These are phyloP conservation scores for Phyto melanocephala DNA, from an alignment of 2,888 invertebrate genomes.

Conservation along the genomic window DNA sequence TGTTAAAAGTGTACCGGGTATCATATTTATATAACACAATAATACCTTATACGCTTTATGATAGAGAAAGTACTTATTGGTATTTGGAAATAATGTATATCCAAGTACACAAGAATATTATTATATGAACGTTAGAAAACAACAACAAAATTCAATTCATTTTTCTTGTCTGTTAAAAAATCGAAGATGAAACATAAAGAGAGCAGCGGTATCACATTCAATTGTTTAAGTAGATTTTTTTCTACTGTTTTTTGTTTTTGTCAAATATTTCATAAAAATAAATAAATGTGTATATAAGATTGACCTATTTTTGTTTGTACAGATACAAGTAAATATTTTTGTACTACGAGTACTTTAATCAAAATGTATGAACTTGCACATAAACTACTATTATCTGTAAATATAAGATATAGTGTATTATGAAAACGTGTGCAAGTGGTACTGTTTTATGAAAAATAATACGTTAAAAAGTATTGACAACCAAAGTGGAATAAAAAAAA, in stretches of 20 bases:
- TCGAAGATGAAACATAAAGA: too few species aligned
- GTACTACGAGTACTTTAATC: conserved; percentile 5
- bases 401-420: too few species aligned
- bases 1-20: too few species aligned
- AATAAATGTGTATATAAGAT: background rate
- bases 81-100: conserved; percentile 23
- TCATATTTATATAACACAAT: conserved; percentile 32
- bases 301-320: conserved; percentile 19
- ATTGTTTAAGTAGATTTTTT: conserved; percentile 32
- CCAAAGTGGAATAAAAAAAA: background rate
- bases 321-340: background rate
- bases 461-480: conserved; percentile 49
- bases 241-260: too few species aligned
- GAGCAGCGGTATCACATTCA: conserved; percentile 19
- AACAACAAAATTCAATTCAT: conserved; percentile 38
- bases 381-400: background rate
- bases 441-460: conserved; percentile 35
- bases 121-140: background rate
- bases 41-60: conserved; percentile 30
- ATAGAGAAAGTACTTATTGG: conserved; percentile 22
- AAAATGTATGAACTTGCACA: conserved; percentile 11
- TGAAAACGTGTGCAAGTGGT: background rate
- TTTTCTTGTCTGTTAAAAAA: conserved; percentile 35
- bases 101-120: background rate
- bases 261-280: conserved; percentile 3